Evolutionary conservation across 1,140 invertebrate species (phyloP).

Genomic region (Medauroidea extradentata): DNA sequence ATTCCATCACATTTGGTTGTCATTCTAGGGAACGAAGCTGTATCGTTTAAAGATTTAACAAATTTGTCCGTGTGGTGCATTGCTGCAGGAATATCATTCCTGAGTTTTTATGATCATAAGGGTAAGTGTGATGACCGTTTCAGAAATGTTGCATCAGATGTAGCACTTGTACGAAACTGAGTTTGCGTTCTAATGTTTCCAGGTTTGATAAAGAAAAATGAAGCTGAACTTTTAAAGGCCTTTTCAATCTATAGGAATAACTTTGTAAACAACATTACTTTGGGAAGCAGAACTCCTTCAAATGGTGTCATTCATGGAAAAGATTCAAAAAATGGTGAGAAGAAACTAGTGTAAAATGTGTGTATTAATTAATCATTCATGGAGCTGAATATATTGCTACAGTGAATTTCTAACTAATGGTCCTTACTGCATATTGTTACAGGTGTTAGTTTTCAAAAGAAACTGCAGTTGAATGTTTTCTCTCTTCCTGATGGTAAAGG

Average conservation of each 20-base stretch:
- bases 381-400: too few relatives aligned
- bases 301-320: slow-evolving; percentile 34
- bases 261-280: slow-evolving; percentile 42
- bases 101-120: slow-evolving; percentile 65
- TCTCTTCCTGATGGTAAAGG: slow-evolving; percentile 13
- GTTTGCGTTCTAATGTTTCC: slow-evolving; percentile 26
- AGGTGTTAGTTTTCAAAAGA: background rate
- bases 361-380: too few relatives aligned
- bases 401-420: too few relatives aligned
- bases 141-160: background rate
- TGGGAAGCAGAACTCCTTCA: slow-evolving; percentile 42
- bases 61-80: slow-evolving; percentile 61
- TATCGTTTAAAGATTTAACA: slow-evolving; percentile 48
- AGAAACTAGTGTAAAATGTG: slow-evolving; percentile 42
- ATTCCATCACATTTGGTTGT: slow-evolving; percentile 46
- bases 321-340: slow-evolving; percentile 55
- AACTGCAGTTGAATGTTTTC: slow-evolving; percentile 7
- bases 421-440: too few relatives aligned
- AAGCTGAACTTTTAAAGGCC: slow-evolving; percentile 50
- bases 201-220: slow-evolving; percentile 54
- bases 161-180: background rate
- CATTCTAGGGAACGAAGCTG: slow-evolving; percentile 46
- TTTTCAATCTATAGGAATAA: slow-evolving; percentile 44
- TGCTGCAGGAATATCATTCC: slow-evolving; percentile 54
- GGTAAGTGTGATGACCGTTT: slow-evolving; percentile 46